Evolutionary conservation across 2,113 vertebrate genomes (phyloP).

Genomic region (Budorcas taxicolor): DNA sequence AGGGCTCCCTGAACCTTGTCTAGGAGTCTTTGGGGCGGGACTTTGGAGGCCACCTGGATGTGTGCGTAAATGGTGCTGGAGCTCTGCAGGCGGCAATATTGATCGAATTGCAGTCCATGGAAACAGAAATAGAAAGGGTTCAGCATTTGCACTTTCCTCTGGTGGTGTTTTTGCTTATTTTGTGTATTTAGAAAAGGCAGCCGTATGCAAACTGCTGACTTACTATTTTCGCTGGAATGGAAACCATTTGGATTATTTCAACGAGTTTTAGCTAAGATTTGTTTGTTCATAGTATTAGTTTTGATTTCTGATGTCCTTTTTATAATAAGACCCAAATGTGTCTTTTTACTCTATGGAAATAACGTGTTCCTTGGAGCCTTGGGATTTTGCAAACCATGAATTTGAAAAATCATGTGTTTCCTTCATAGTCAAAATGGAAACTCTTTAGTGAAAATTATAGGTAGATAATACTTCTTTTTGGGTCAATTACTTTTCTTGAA

Average conservation of each 20-base stretch:
- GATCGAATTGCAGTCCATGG: slow-evolving; percentile 37
- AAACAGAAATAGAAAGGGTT: slow-evolving; percentile 66
- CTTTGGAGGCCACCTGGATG: neutral
- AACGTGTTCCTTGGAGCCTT: neutral
- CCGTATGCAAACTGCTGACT: slow-evolving; percentile 72
- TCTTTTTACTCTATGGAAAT: slow-evolving; percentile 63
- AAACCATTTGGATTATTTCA: slow-evolving; percentile 73
- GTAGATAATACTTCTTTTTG: slow-evolving; percentile 41
- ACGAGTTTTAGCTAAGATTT: slow-evolving; percentile 70
- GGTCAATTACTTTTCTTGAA: slow-evolving; percentile 21
- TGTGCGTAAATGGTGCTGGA: neutral
- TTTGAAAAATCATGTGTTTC: slow-evolving; percentile 56
- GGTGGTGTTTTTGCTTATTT: slow-evolving; percentile 70
- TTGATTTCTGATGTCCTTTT: slow-evolving; percentile 68
- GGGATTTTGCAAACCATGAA: slow-evolving; percentile 43
- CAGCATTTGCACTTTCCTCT: slow-evolving; percentile 67
- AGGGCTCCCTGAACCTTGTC: neutral
- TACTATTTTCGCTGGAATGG: slow-evolving; percentile 73
- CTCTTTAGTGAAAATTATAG: slow-evolving; percentile 49
- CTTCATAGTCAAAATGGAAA: slow-evolving; percentile 39
- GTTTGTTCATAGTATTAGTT: slow-evolving; percentile 66
- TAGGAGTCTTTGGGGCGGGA: neutral
- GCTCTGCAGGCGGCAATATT: neutral
- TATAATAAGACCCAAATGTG: slow-evolving; percentile 58
- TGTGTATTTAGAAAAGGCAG: slow-evolving; percentile 70